Base-by-base conservation (phyloP, 2,797 vertebrate species). In the Sebastes kiyomatsui region DNA sequence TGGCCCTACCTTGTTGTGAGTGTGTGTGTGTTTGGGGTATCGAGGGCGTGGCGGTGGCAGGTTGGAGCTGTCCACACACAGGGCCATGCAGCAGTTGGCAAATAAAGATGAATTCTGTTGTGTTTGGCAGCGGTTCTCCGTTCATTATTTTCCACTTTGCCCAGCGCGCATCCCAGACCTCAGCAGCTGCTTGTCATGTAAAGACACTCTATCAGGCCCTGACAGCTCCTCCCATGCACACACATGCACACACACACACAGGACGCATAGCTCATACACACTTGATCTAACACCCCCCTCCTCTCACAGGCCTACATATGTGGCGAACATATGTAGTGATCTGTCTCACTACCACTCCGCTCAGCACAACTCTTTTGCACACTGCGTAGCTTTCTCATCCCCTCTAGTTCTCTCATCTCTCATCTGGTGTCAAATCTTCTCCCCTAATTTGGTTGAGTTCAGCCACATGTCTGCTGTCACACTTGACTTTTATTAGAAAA, bases 131-230 rank as follows among this genome's bases (percentile, higher is more conserved):
- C 93, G 88, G 94, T 93, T 95, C 94, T 93, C 87, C 93, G 92
- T 96, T 97, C 97, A 97, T 98, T 98, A 96, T 97, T 97, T 97
- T 96, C 96, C 94, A 95, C 91, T 97, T 95, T 97, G 96, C 96
- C 93, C 96, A 87, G 94, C 89, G 92, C 90, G 95, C 95, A 92
- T 97, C 97, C 96, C 86, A 96, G 96, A 96, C 97, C 97, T 97
- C 95, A 95, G 96, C 98, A 98, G 97, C 97, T 98, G 98, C 97
- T 96, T 97, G 88, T 97, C 96, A 96, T 96, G 96, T 97, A 97
- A 95, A 96, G 96, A 96, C 95, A 97, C 97, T 99, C 96, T 96
- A 97, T 98, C 97, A 98, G 97, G 94, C 92, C 94, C 95, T 96
- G 97, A 98, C 97, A 98, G 97, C 96, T 96, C 96, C 95, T 95